phyloP scores from a whole-genome alignment of 1,140 invertebrate species.

The Vanessa tameamea region DNA sequence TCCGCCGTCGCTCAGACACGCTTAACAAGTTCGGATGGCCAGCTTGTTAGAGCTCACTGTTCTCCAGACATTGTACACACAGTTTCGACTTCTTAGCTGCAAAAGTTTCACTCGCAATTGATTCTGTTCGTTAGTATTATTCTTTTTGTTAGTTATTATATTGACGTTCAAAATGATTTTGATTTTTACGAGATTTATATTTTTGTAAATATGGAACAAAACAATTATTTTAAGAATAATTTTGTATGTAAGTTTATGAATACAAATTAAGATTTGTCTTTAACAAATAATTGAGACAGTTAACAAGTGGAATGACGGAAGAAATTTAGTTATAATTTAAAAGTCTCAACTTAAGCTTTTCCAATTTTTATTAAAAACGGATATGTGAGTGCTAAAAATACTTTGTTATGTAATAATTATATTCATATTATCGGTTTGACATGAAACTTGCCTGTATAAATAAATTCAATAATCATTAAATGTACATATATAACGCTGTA shows the following conservation, averaged over 20 bases:
- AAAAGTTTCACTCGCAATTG: conserved; percentile 66
- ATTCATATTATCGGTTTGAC: not conserved
- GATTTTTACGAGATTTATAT: too few species aligned
- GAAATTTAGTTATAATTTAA: too few species aligned
- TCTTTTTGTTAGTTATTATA: conserved; percentile 43
- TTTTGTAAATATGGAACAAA: too few species aligned
- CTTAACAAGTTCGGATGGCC: conserved; percentile 70
- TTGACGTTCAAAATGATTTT: not conserved
- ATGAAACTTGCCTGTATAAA: not conserved
- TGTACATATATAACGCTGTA: conserved; percentile 49
- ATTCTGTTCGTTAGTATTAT: conserved; percentile 65
- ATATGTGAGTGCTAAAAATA: not conserved
- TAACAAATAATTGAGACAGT: too few species aligned
- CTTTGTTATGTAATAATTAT: not conserved
- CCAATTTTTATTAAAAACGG: not conserved
- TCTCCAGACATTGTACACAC: conserved; percentile 63
- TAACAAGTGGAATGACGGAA: too few species aligned
- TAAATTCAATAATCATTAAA: conserved; percentile 5
- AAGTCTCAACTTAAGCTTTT: too few species aligned
- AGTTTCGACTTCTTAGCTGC: conserved; percentile 68
- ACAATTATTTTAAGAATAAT: too few species aligned
- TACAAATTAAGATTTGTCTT: too few species aligned
- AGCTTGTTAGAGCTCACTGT: conserved; percentile 70
- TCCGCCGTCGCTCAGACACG: conserved; percentile 47
- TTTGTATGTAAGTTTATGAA: too few species aligned